Evolutionary conservation across 1,140 invertebrate species (phyloP), one percentile per base, ranked within the genome.

Genomic region (Holcopasites calliopsidis): DNA sequence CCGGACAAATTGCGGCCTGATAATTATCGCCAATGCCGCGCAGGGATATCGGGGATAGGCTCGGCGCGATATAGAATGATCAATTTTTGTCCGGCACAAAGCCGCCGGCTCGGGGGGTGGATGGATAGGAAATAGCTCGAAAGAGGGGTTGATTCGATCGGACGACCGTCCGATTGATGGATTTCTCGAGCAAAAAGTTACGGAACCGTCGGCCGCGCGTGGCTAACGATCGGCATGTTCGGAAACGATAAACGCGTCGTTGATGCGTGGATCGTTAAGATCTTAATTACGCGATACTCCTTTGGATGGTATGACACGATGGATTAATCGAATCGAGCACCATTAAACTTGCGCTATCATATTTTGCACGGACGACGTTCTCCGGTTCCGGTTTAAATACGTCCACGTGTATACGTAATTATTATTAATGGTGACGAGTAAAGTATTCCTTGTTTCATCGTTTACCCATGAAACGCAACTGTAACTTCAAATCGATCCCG

Each of bases 1-100:
- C 47, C 70, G 52, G 70, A 72, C 70, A 72, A 72, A 72, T 72
- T 72, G 70, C 70, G 49, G 49, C n/a, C 70, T 64, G 58, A 72
- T 72, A 72, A 72, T 72, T 72, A 72, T 72, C 58, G 58, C n/a
- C 55, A 35, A 31, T 35, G 31, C 33, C 13, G 70, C 47, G 38
- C 55, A 31, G 70, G 47, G 69, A 52, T 72, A 72, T 62, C 55
- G 69, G n/a, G n/a, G 18, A 16, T 35, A 52, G 11, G 11, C 35
- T 40, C n/a, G 26, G 16, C 18, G 26, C 11, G 3, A 60, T 31
- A 49, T 60, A 60, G 47, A 52, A 54, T 52, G 44, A 38, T 47
- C 47, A 61, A 72, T 72, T 72, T 72, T 72, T 72, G 44, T 62
- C 47, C 38, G 33, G 18, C 35, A 38, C 23, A 60, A 18, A 52